Evolutionary conservation across 2,888 invertebrate genomes (phyloP).

Genomic region (Eudemis profundana): DNA sequence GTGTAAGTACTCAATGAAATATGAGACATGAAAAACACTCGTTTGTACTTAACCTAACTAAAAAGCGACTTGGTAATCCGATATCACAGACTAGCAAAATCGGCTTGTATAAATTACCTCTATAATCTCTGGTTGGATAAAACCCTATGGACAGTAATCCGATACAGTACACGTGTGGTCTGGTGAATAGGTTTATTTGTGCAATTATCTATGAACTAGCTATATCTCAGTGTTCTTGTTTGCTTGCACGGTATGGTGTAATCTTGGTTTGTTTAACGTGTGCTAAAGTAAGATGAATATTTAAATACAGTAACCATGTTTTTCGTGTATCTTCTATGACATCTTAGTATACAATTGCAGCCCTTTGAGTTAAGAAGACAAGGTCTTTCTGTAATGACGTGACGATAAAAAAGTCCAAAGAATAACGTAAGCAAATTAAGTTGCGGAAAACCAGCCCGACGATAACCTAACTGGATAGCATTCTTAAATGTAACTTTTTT

Average conservation of each 20-base stretch:
- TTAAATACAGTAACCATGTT: too few species aligned
- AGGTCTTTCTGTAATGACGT: too few species aligned
- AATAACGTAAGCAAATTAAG: too few species aligned
- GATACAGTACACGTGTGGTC: slow-evolving; percentile 46
- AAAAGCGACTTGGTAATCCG: slow-evolving; percentile 31
- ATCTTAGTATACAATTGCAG: too few species aligned
- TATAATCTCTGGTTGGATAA: slow-evolving; percentile 43
- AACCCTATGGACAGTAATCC: slow-evolving; percentile 43
- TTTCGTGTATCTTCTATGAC: too few species aligned
- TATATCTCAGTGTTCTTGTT: slow-evolving; percentile 5
- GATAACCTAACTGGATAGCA: too few species aligned
- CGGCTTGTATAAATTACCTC: slow-evolving; percentile 36
- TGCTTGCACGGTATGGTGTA: background rate
- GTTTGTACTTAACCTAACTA: slow-evolving; percentile 24
- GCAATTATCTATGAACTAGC: slow-evolving; percentile 38
- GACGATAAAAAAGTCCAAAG: too few species aligned
- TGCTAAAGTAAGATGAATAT: too few species aligned
- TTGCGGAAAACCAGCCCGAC: too few species aligned
- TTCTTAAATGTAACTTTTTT: too few species aligned
- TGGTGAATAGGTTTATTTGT: slow-evolving; percentile 39
- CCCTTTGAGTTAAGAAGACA: too few species aligned
- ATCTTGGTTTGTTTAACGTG: background rate
- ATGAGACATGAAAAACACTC: slow-evolving; percentile 1
- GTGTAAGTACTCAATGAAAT: background rate
- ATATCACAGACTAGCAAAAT: slow-evolving; percentile 30